Conservation (phyloP, 1,140 invertebrate species). For the Epicauta chinensis region DNA sequence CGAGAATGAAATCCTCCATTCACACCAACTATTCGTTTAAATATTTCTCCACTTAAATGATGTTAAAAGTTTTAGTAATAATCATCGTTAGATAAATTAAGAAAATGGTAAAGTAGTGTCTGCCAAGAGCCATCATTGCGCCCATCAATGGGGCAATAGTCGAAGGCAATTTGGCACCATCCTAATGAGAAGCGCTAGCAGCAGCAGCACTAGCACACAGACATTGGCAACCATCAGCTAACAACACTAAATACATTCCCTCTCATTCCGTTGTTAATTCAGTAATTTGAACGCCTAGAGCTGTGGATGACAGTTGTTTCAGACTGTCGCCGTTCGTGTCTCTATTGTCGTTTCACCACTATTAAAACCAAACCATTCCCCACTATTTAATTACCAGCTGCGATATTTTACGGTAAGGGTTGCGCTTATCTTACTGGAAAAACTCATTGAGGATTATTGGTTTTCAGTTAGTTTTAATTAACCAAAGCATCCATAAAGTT, state of each 20-base stretch:
- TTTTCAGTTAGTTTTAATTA: no score
- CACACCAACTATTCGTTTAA: no score
- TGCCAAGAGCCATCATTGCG: background rate
- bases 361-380: background rate
- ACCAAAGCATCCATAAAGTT: no score
- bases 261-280: slow-evolving; percentile 1
- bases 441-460: no score
- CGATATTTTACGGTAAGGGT: slow-evolving; percentile 3
- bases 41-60: no score
- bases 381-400: slow-evolving; percentile 2
- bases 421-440: no score
- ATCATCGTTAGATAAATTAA: no score
- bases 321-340: slow-evolving; percentile 7
- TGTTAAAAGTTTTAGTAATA: no score
- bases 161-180: slow-evolving; percentile 6
- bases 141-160: slow-evolving; percentile 1
- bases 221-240: slow-evolving; percentile 2
- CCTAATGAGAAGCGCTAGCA: slow-evolving; percentile 3
- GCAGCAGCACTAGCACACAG: no score
- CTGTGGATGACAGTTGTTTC: slow-evolving; percentile 11
- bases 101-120: no score
- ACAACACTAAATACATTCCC: slow-evolving; percentile 7
- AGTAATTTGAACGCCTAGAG: slow-evolving; percentile 12
- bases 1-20: no score
- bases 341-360: background rate